Conservation (phyloP, 2,113 vertebrate genomes). For the Cyphomyrus discorhynchus region DNA sequence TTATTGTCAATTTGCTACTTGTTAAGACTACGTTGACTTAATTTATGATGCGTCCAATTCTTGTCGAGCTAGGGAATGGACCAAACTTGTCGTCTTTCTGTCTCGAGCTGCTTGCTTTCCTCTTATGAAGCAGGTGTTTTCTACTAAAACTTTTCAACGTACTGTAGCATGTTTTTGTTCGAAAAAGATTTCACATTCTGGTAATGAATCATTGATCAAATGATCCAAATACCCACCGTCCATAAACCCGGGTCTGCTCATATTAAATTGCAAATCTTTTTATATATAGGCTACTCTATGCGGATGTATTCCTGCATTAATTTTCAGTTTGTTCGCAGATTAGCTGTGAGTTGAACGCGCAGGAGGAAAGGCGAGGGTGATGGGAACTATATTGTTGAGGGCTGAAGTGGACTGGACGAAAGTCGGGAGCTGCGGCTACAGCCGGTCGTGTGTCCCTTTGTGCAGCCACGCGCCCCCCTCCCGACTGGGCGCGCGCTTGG, state of each 20-base stretch:
- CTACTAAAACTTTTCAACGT: neutral
- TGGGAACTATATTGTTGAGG: neutral
- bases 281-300: neutral
- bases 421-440: neutral
- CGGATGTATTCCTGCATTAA: neutral
- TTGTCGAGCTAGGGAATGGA: neutral
- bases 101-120: neutral
- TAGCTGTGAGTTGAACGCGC: neutral
- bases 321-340: neutral
- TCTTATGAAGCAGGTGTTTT: neutral
- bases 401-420: neutral
- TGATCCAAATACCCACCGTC: neutral
- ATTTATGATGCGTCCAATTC: neutral
- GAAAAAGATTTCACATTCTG: neutral
- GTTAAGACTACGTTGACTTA: slow-evolving; percentile 38
- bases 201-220: neutral
- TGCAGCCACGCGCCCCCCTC: slow-evolving; percentile 21
- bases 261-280: neutral
- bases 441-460: slow-evolving; percentile 25
- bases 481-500: slow-evolving; percentile 11
- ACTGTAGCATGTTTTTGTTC: neutral
- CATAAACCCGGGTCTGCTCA: neutral
- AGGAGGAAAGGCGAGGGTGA: neutral
- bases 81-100: neutral
- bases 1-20: slow-evolving; percentile 41